phyloP scores from a whole-genome alignment of 2,113 vertebrate species.

The Rhombomys opimus region DNA sequence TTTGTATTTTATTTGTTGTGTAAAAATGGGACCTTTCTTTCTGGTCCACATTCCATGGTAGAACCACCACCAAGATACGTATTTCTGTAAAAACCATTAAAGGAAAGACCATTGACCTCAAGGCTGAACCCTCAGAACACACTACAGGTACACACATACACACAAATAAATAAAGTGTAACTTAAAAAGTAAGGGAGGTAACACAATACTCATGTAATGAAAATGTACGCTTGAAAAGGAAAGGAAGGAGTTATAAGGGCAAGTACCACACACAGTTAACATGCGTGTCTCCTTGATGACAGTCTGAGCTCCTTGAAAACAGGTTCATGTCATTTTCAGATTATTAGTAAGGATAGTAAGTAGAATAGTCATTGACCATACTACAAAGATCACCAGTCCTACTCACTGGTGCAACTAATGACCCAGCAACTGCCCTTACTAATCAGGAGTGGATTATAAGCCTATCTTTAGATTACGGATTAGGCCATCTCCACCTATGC shows the following conservation, averaged over 20 bases:
- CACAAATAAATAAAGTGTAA: neutral
- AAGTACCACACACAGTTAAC: neutral
- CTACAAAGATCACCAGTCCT: conserved; percentile 25
- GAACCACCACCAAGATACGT: neutral
- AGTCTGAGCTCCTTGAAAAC: conserved; percentile 32
- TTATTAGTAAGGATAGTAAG: conserved; percentile 39
- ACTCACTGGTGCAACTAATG: neutral
- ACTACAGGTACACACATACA: neutral
- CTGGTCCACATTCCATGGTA: neutral
- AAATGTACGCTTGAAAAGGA: neutral
- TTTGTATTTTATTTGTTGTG: neutral
- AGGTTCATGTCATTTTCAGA: conserved; percentile 2
- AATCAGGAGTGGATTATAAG: neutral
- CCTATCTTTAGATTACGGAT: neutral
- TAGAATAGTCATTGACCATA: neutral
- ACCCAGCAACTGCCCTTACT: neutral
- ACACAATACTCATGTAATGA: neutral
- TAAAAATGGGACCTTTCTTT: conserved; percentile 39
- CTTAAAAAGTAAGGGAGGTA: neutral
- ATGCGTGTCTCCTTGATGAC: conserved; percentile 8
- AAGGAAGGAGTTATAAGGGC: neutral
- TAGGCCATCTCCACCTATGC: conserved; percentile 29
- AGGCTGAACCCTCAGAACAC: neutral
- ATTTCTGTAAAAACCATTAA: neutral
- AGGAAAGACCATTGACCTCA: neutral